phyloP scores from a whole-genome alignment of 2,797 vertebrate genomes.

The Nannoperca australis region DNA sequence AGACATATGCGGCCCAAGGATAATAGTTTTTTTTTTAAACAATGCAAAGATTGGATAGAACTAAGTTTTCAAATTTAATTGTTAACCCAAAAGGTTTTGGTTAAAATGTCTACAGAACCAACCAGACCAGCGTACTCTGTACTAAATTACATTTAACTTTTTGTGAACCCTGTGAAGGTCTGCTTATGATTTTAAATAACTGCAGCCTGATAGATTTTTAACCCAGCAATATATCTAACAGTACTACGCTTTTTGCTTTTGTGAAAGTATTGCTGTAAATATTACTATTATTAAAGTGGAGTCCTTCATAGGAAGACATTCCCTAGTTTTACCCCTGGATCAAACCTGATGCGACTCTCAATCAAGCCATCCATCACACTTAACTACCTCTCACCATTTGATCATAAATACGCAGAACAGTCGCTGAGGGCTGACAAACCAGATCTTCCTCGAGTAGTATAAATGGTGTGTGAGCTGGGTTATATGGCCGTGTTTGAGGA shows the following conservation, averaged over 20 bases:
- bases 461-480: conserved; percentile 61
- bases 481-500: conserved; percentile 77
- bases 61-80: neutral
- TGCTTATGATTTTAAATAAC: conserved; percentile 7
- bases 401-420: conserved; percentile 72
- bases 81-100: neutral
- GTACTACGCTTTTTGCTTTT: neutral
- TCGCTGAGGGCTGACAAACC: conserved; percentile 53
- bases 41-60: neutral
- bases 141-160: neutral
- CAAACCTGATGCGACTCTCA: conserved; percentile 41
- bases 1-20: neutral
- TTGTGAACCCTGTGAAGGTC: neutral
- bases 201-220: conserved; percentile 1
- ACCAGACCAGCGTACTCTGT: neutral
- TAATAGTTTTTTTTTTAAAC: neutral
- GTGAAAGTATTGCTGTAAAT: neutral
- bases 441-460: conserved; percentile 47
- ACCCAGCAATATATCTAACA: neutral
- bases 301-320: conserved; percentile 25
- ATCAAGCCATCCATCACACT: conserved; percentile 62
- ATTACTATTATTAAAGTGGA: neutral
- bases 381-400: conserved; percentile 59
- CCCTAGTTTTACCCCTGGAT: conserved; percentile 25
- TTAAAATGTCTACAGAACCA: neutral